phyloP scores from a whole-genome alignment of 23 tunicate genomes.

The Botrylloides violaceus region DNA sequence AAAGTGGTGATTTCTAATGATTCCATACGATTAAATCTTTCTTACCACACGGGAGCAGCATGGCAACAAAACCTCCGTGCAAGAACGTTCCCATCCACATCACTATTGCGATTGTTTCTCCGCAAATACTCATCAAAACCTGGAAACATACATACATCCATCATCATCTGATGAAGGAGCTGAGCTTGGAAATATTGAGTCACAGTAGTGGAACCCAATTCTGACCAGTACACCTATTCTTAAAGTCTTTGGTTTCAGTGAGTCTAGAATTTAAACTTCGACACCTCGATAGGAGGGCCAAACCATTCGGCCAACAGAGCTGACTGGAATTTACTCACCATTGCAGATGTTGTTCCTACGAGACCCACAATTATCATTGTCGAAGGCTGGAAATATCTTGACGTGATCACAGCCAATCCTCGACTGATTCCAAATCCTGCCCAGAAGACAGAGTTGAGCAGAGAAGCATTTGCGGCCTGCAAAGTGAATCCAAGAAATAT shows the following conservation, averaged over 20 bases:
- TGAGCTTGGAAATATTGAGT: too few species aligned
- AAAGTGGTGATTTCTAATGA: too few species aligned
- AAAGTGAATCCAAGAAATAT: background rate
- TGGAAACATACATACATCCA: background rate
- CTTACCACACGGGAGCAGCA: background rate
- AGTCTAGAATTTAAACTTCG: too few species aligned
- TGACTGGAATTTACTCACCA: too few species aligned
- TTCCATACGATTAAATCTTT: too few species aligned
- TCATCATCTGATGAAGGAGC: too few species aligned
- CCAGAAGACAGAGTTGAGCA: slow-evolving; percentile 18
- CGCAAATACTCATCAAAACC: slow-evolving; percentile 8
- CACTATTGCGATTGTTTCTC: background rate
- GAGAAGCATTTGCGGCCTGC: slow-evolving; percentile 13
- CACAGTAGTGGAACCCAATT: too few species aligned
- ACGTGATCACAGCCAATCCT: background rate
- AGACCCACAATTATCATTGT: background rate
- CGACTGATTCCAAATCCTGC: background rate
- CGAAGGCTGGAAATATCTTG: background rate
- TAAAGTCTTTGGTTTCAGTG: too few species aligned
- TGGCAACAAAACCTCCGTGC: slow-evolving; percentile 11
- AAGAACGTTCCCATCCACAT: background rate
- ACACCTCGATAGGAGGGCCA: too few species aligned
- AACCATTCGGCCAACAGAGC: too few species aligned
- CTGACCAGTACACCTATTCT: too few species aligned
- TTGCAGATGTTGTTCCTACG: background rate